Evolutionary conservation across 2,113 vertebrate species (phyloP), one percentile per base, ranked within the genome.

Genomic region (Asarcornis scutulata): DNA sequence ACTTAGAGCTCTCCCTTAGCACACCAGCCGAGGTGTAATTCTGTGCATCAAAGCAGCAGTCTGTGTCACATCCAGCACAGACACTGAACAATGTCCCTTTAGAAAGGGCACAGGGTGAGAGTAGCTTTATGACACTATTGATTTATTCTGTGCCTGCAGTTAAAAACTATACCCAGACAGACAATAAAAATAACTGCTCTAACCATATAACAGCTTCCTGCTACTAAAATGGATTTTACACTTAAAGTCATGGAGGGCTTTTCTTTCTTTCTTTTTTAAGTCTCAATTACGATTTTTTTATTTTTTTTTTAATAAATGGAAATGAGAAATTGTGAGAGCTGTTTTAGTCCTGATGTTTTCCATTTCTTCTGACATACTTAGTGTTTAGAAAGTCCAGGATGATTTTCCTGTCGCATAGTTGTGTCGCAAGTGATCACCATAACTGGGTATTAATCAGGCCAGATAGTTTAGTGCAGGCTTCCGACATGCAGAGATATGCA

Each of bases 131-230:
- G 98, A 98, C 94, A 96, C 90, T 98, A 98, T 98, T 98, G 98
- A 98, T 98, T 98, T 97, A 97, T 98, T 93, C 96, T 97, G 95
- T 95, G 97, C 98, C 97, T 98, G 97, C 98, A 97, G 98, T 98
- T 97, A 98, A 98, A 98, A 98, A 97, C 97, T 97, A 96, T 97
- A 97, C 97, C 97, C 98, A 98, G 98, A 98, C 97, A 98, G 98
- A 98, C 98, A 98, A 98, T 98, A 98, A 98, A 98, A 98, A 98
- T 98, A 98, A 98, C 97, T 98, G 97, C 97, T 98, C 98, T 97
- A 98, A 98, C 98, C 96, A 83, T 97, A 98, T 97, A 97, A 72
- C 95, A 79, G 97, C 97, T 98, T 98, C 97, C 96, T 97, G 95
- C 83, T 97, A 97, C 97, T 97, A 96, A 98, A 98, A 98, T 98